Conservation (phyloP, 1,140 invertebrate species). For the Drosophila gunungcola region DNA sequence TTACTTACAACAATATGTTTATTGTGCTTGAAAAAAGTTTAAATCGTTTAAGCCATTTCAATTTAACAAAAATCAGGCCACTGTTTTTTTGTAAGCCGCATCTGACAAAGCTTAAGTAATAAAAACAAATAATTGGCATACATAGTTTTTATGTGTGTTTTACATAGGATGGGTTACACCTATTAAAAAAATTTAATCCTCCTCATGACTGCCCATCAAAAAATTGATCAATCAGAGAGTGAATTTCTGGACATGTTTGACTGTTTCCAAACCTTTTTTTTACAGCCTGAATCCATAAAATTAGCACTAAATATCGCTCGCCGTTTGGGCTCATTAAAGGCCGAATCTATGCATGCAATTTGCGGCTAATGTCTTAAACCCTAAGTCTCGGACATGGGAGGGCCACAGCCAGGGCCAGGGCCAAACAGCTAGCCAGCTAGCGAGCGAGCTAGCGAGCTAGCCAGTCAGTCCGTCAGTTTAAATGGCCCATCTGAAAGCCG, state of each 20-base stretch:
- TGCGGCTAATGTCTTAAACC: slow-evolving; percentile 50
- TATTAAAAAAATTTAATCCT: not conserved
- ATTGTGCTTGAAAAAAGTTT: too few species aligned
- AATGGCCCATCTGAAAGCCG: slow-evolving; percentile 68
- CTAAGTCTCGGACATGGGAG: slow-evolving; percentile 22
- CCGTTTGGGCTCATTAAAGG: slow-evolving; percentile 60
- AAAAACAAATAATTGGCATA: too few species aligned
- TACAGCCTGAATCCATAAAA: slow-evolving; percentile 59
- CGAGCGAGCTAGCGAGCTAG: slow-evolving; percentile 3
- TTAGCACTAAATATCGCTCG: slow-evolving; percentile 67
- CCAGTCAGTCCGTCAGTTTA: slow-evolving; percentile 40
- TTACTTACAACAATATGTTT: too few species aligned
- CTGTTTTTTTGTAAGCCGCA: too few species aligned
- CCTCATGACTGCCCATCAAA: not conserved
- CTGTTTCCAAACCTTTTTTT: slow-evolving; percentile 33
- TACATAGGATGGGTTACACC: not conserved
- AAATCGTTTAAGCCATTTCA: too few species aligned
- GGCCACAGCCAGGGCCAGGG: slow-evolving; percentile 22
- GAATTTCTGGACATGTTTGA: slow-evolving; percentile 36
- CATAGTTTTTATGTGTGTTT: too few species aligned
- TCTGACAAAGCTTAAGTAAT: too few species aligned
- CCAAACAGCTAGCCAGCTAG: slow-evolving; percentile 9
- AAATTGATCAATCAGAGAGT: slow-evolving; percentile 4
- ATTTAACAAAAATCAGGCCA: too few species aligned
- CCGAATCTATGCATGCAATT: slow-evolving; percentile 78